A percentile compares a stretch with the other conserved stretches of the same genome.
Conservation (phyloP, 2,797 vertebrate species). For the Spondyliosoma cantharus region DNA sequence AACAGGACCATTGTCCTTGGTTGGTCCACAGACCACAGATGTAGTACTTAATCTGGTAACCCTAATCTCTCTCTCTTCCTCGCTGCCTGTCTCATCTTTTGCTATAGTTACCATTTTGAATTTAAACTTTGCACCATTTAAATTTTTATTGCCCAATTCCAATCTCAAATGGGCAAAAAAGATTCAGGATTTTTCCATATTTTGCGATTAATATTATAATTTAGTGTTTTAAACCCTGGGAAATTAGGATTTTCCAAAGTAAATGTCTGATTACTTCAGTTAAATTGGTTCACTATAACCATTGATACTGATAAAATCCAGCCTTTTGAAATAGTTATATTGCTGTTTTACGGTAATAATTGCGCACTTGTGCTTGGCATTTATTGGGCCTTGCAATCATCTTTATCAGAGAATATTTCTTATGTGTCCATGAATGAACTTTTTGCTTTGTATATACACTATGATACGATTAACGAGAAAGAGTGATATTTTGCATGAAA, state of each 20-base stretch:
- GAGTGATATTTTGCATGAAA: background rate
- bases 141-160: constrained; percentile 20
- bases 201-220: constrained; percentile 15
- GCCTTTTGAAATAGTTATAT: background rate
- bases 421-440: constrained; percentile 25
- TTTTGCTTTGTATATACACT: constrained; percentile 33
- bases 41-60: constrained; percentile 74
- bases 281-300: constrained; percentile 3
- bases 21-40: constrained; percentile 71
- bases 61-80: constrained; percentile 67
- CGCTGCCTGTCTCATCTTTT: constrained; percentile 30
- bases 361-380: constrained; percentile 6
- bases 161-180: constrained; percentile 17
- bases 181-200: background rate
- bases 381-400: constrained; percentile 40
- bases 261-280: background rate
- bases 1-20: constrained; percentile 64
- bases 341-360: constrained; percentile 23
- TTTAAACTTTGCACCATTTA: constrained; percentile 40
- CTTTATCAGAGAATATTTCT: constrained; percentile 30
- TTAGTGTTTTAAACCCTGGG: background rate
- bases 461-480: constrained; percentile 8
- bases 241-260: constrained; percentile 12
- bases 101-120: constrained; percentile 57
- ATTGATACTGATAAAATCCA: constrained; percentile 1